Evolutionary conservation across 2,113 vertebrate genomes (phyloP).

Genomic region (Ibidorhyncha struthersii): DNA sequence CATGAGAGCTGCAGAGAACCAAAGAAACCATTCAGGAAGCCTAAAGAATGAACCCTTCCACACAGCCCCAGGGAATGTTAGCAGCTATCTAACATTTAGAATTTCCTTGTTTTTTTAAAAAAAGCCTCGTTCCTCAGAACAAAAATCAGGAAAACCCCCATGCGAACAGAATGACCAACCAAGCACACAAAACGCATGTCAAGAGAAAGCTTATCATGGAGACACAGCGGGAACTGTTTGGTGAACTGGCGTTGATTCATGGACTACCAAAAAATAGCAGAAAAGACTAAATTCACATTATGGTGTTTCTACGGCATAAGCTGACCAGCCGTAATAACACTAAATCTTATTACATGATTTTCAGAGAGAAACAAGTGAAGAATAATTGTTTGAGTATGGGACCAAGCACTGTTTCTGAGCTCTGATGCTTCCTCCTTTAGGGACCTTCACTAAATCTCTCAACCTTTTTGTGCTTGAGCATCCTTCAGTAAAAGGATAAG

Average conservation of each 20-base stretch:
- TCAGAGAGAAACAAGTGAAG: constrained; percentile 1
- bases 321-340: neutral
- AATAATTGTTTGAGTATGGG: neutral
- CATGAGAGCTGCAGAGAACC: neutral
- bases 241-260: neutral
- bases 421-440: neutral
- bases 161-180: neutral
- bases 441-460: neutral
- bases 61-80: neutral
- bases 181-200: neutral
- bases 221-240: neutral
- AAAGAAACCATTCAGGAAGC: neutral
- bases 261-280: neutral
- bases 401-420: neutral
- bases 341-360: neutral
- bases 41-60: constrained; percentile 4
- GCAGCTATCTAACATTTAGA: neutral
- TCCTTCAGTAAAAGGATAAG: constrained; percentile 34
- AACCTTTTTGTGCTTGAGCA: constrained; percentile 1
- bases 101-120: neutral
- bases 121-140: neutral
- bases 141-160: neutral
- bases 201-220: neutral
- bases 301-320: neutral
- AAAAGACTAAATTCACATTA: neutral